Conservation (phyloP, 2,888 invertebrate species). For the Corbicula japonica region DNA sequence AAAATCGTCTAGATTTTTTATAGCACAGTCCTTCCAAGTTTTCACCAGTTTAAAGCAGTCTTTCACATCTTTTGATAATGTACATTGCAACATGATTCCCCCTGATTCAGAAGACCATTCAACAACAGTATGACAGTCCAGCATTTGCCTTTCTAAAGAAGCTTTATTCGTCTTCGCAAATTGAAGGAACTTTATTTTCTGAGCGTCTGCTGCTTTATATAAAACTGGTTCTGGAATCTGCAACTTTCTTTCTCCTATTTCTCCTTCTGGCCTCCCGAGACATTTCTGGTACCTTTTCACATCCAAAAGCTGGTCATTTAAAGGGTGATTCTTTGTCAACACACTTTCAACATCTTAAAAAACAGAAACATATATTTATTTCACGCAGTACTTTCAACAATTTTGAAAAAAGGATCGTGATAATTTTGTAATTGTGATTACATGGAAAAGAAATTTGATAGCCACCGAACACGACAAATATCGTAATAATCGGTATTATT, state of each 20-base stretch:
- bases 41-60: background rate
- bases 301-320: conserved; percentile 15
- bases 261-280: conserved; percentile 20
- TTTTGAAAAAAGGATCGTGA: background rate
- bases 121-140: conserved; percentile 1
- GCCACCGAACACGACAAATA: too few relatives aligned
- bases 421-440: too few relatives aligned
- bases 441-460: too few relatives aligned
- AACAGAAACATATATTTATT: background rate
- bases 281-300: conserved; percentile 31
- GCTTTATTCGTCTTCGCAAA: background rate
- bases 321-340: conserved; percentile 15
- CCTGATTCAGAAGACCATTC: background rate
- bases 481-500: too few relatives aligned
- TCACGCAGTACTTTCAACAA: background rate
- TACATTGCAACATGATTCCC: too few relatives aligned
- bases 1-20: background rate
- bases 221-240: too few relatives aligned
- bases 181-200: conserved; percentile 1
- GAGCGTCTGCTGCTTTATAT: too few relatives aligned
- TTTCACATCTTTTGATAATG: conserved; percentile 1
- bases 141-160: background rate
- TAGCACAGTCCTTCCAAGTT: background rate
- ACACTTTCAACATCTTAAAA: conserved; percentile 43
- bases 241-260: too few relatives aligned